These are phyloP conservation scores for Pachydiplax longipennis DNA, from an alignment of 2,888 invertebrate species.

Conservation along the genomic window DNA sequence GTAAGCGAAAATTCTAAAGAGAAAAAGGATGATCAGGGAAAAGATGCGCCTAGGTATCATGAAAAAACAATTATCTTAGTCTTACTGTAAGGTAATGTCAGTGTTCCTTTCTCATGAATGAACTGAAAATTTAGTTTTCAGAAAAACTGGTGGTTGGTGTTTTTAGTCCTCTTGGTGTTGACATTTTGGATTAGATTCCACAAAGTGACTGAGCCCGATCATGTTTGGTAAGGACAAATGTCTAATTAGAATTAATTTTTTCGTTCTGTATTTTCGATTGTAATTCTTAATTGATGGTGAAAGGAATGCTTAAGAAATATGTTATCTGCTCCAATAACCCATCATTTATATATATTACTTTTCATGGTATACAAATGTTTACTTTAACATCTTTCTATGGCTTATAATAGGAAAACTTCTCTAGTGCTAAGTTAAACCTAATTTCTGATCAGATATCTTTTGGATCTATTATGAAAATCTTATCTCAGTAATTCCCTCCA, in stretches of 20 bases:
- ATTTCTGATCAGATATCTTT: too few relatives aligned
- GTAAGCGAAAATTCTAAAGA: neutral
- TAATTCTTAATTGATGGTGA: too few relatives aligned
- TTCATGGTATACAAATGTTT: too few relatives aligned
- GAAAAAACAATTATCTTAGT: neutral
- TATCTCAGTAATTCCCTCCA: too few relatives aligned
- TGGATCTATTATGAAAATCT: too few relatives aligned
- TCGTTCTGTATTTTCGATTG: too few relatives aligned
- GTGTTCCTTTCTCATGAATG: neutral
- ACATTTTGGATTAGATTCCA: constrained; percentile 83
- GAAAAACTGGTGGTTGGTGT: constrained; percentile 70
- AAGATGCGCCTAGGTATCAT: neutral
- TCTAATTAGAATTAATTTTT: neutral
- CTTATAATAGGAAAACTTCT: too few relatives aligned
- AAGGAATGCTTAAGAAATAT: too few relatives aligned
- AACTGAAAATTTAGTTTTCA: constrained; percentile 24
- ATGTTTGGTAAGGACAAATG: constrained; percentile 80
- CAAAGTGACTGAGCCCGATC: constrained; percentile 89
- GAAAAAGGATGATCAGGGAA: neutral
- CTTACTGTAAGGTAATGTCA: neutral
- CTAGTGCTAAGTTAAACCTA: too few relatives aligned
- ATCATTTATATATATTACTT: too few relatives aligned
- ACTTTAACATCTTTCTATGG: too few relatives aligned
- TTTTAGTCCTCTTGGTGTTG: constrained; percentile 69
- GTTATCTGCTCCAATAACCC: too few relatives aligned